Percentiles rank a stretch among this genome's conserved stretches.
These are phyloP conservation scores for Chloebia gouldiae DNA, from an alignment of 2,113 vertebrate species.

Conservation along the genomic window DNA sequence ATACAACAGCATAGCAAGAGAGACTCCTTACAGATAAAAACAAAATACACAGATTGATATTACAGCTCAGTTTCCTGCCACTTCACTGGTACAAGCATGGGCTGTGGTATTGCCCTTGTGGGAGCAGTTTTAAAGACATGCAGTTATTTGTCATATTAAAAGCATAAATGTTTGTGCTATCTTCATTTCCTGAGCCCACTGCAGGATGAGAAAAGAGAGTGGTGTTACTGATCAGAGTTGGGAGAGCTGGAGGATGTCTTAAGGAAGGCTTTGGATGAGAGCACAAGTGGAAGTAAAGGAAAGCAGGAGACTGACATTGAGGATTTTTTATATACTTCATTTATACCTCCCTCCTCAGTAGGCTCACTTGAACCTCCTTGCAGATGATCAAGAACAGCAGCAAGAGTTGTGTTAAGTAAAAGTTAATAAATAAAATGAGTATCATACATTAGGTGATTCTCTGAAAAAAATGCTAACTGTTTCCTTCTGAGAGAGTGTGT, in stretches of 20 bases:
- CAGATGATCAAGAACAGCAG: not conserved
- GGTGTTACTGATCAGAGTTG: not conserved
- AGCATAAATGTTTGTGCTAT: not conserved
- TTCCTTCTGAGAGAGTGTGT: not conserved
- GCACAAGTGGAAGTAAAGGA: not conserved
- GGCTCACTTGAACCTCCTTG: not conserved
- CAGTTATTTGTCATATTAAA: not conserved
- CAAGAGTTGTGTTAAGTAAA: not conserved
- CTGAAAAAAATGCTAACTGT: not conserved
- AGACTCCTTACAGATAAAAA: not conserved
- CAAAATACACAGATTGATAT: not conserved
- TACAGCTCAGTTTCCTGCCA: not conserved
- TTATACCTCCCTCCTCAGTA: accelerated
- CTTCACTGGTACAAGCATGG: not conserved
- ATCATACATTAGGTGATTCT: not conserved
- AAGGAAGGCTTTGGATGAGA: not conserved
- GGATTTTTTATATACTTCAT: not conserved
- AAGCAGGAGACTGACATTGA: not conserved
- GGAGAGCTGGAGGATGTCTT: not conserved
- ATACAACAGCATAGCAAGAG: not conserved
- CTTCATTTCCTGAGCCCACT: not conserved
- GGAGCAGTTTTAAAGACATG: not conserved
- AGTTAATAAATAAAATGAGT: not conserved
- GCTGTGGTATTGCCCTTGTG: not conserved
- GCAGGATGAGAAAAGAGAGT: not conserved